A percentile compares a stretch with the other conserved stretches of the same genome.
Conservation (phyloP, 2,888 invertebrate species). For the Caenorhabditis panamensis region DNA sequence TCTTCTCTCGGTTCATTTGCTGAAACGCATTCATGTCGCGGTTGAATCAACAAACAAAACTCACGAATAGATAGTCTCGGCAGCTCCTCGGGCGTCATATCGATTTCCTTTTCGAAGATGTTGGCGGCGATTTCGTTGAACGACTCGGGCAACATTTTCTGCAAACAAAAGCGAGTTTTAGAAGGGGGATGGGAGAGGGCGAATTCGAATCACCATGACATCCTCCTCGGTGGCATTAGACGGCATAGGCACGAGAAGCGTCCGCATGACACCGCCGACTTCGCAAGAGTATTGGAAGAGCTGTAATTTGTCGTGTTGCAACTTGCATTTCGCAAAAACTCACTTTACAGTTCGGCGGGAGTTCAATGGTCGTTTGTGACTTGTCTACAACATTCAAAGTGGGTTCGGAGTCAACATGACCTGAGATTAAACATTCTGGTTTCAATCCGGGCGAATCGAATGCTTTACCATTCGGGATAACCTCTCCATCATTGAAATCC, state of each 20-base stretch:
- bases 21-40: too few species aligned
- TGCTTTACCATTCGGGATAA: too few species aligned
- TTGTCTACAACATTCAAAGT: background rate
- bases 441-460: too few species aligned
- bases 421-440: too few species aligned
- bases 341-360: slow-evolving; percentile 19
- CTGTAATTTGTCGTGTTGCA: slow-evolving; percentile 27
- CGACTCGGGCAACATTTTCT: slow-evolving; percentile 28
- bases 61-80: slow-evolving; percentile 23
- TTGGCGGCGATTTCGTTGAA: slow-evolving; percentile 1
- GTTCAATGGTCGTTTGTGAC: background rate
- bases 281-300: slow-evolving; percentile 27
- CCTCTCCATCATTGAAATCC: too few species aligned
- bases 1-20: background rate
- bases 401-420: too few species aligned
- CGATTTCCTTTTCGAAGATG: background rate
- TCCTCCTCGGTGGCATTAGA: slow-evolving; percentile 39
- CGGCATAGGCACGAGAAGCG: slow-evolving; percentile 37
- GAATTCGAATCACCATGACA: slow-evolving; percentile 9
- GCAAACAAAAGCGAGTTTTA: background rate
- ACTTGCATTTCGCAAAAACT: background rate
- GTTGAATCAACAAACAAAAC: background rate
- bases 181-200: too few species aligned
- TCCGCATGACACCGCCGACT: slow-evolving; percentile 13
- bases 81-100: background rate